These are phyloP conservation scores for Congeria kusceri DNA, from an alignment of 2,888 invertebrate species.

Conservation along the genomic window DNA sequence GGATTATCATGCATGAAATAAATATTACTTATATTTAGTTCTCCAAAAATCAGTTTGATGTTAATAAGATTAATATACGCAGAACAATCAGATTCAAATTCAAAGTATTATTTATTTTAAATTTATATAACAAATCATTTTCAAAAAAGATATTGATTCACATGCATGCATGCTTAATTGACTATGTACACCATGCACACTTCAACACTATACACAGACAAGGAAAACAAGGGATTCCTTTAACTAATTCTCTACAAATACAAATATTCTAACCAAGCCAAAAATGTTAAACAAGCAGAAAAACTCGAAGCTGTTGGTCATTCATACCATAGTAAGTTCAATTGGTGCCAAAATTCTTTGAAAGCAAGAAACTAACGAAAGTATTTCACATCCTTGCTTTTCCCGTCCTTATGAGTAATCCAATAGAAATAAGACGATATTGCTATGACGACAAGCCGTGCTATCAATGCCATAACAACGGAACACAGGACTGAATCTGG, in stretches of 20 bases:
- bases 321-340: slow-evolving; percentile 16
- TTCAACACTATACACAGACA: no score
- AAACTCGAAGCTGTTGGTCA: not conserved
- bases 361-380: slow-evolving; percentile 50
- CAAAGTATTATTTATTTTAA: no score
- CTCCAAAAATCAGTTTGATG: no score
- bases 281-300: not conserved
- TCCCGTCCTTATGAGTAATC: slow-evolving; percentile 71
- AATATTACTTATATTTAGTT: no score
- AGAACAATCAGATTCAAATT: no score
- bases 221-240: not conserved
- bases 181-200: not conserved
- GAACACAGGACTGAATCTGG: slow-evolving; percentile 62
- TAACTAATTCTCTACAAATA: no score
- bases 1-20: no score
- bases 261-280: not conserved
- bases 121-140: no score
- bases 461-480: slow-evolving; percentile 67
- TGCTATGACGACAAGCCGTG: slow-evolving; percentile 68
- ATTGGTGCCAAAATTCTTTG: slow-evolving; percentile 8
- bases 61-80: no score
- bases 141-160: no score
- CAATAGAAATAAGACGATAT: slow-evolving; percentile 76
- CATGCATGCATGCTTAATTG: not conserved
- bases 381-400: slow-evolving; percentile 71